Conservation (phyloP, 1,140 invertebrate species). For the Meloidogyne floridensis region DNA sequence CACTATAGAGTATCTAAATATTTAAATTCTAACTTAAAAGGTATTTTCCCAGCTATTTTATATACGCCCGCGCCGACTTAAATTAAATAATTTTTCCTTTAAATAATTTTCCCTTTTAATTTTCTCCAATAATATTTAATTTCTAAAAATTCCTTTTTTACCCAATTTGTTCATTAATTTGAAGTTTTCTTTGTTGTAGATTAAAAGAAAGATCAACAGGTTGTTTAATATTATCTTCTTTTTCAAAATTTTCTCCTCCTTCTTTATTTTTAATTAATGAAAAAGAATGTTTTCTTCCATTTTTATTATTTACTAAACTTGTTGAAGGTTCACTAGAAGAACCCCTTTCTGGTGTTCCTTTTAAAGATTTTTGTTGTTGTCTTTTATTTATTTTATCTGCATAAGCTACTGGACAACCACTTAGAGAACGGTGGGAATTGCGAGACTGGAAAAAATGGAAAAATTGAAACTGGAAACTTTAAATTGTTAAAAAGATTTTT, state of each 20-base stretch:
- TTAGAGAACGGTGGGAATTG: slow-evolving; percentile 79
- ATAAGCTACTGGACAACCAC: slow-evolving; percentile 64
- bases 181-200: no score
- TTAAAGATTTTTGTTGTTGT: neutral
- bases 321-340: neutral
- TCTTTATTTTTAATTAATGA: neutral
- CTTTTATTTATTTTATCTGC: slow-evolving; percentile 58
- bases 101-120: no score
- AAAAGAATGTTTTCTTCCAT: neutral
- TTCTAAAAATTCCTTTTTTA: no score
- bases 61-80: no score
- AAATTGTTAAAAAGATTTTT: no score
- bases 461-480: neutral
- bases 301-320: neutral
- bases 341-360: neutral
- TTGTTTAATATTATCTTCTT: neutral
- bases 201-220: no score
- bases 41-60: no score
- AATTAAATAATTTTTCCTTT: no score
- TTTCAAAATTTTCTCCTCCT: neutral
- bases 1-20: no score
- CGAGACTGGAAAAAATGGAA: slow-evolving; percentile 72
- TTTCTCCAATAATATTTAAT: no score
- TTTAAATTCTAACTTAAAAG: no score
- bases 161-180: no score